A percentile compares a stretch with the other conserved stretches of the same genome.
phyloP scores from a whole-genome alignment of 2,797 vertebrate genomes.

The Poeciliopsis infans region DNA sequence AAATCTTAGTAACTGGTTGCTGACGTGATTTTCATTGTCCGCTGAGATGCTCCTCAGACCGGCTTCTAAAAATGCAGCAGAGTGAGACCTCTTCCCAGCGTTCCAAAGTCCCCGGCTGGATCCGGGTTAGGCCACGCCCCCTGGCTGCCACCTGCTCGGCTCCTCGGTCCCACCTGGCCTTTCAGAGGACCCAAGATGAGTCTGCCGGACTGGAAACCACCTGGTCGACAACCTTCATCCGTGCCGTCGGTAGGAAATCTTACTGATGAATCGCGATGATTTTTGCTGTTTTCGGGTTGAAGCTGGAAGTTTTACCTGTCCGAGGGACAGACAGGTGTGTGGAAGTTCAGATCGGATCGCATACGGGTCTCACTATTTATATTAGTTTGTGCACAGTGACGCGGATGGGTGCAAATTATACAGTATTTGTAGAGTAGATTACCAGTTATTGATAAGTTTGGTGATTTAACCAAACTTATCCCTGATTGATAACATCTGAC shows the following conservation, averaged over 20 bases:
- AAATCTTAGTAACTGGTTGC: background rate
- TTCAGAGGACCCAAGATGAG: conserved; percentile 66
- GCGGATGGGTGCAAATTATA: background rate
- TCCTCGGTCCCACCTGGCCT: conserved; percentile 2
- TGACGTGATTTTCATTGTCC: background rate
- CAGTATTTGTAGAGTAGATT: background rate
- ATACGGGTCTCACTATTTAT: background rate
- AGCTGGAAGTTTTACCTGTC: conserved; percentile 5
- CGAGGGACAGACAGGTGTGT: background rate
- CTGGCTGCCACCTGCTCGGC: background rate
- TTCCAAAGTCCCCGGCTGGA: background rate
- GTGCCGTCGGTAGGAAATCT: conserved; percentile 54
- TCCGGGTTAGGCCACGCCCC: conserved; percentile 67
- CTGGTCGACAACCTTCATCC: conserved; percentile 51
- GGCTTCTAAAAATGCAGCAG: background rate
- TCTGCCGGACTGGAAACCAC: conserved; percentile 70
- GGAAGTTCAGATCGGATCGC: background rate
- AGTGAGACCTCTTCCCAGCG: conserved; percentile 18
- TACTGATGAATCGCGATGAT: background rate
- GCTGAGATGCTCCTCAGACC: background rate
- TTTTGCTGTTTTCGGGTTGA: background rate
- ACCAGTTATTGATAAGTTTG: background rate
- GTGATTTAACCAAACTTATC: background rate
- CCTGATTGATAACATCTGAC: background rate
- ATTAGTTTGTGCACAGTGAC: background rate